These are phyloP conservation scores for Ephialtes manifestator DNA, from an alignment of 2,888 invertebrate species.

Conservation along the genomic window DNA sequence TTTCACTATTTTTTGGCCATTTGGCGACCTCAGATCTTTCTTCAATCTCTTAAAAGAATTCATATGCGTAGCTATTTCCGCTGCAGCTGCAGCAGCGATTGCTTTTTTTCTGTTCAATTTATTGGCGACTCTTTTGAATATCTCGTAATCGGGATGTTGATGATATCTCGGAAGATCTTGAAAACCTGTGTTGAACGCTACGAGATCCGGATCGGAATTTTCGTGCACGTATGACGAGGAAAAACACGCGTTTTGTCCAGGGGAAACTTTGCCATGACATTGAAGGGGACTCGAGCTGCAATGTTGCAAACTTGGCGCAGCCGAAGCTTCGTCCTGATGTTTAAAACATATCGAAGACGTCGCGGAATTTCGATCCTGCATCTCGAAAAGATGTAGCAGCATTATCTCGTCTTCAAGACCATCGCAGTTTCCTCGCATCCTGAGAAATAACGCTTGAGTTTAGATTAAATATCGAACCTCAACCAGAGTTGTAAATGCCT, in stretches of 20 bases:
- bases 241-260: conserved; percentile 57
- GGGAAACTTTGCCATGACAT: conserved; percentile 58
- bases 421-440: conserved; percentile 74
- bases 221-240: conserved; percentile 76
- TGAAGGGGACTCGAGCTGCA: conserved; percentile 76
- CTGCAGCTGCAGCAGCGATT: not conserved
- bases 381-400: conserved; percentile 88
- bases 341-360: conserved; percentile 81
- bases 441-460: conserved; percentile 22
- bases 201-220: conserved; percentile 75
- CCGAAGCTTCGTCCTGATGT: conserved; percentile 76
- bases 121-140: not conserved
- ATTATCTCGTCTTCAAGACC: conserved; percentile 88
- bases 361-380: conserved; percentile 84
- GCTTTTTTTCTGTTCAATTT: not conserved
- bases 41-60: conserved; percentile 77
- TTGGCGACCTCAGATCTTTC: not conserved
- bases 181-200: conserved; percentile 48
- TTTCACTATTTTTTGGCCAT: not conserved
- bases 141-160: conserved; percentile 67
- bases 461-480: conserved; percentile 1
- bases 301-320: conserved; percentile 68
- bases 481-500: too few species aligned
- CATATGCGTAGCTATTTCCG: conserved; percentile 79
- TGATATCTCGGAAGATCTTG: conserved; percentile 72